phyloP scores from a whole-genome alignment of 1,140 invertebrate species.

The Macrotrachela quadricornifera region DNA sequence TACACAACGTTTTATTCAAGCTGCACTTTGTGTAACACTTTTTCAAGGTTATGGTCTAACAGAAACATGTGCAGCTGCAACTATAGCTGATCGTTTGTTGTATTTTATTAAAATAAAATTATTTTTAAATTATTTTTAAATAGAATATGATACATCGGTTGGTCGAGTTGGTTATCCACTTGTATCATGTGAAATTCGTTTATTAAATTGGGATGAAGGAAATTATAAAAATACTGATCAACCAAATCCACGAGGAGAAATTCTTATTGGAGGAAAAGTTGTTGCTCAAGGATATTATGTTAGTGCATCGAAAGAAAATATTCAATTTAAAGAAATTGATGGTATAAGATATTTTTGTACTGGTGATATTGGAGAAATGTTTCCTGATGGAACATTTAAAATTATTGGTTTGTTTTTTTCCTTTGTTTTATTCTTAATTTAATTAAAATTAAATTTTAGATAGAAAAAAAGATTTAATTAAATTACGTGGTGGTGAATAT shows the following conservation, averaged over 20 bases:
- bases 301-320: conserved; percentile 15
- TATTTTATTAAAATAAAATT: too few relatives aligned
- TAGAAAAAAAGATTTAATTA: conserved; percentile 92
- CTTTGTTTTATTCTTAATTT: background rate
- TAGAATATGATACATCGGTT: conserved; percentile 43
- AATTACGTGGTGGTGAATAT: conserved; percentile 88
- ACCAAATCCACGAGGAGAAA: conserved; percentile 71
- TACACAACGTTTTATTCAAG: conserved; percentile 77
- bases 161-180: conserved; percentile 74
- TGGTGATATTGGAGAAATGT: conserved; percentile 83
- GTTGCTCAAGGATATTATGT: conserved; percentile 75
- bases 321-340: conserved; percentile 21
- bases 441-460: conserved; percentile 34
- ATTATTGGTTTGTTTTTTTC: conserved; percentile 57
- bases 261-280: conserved; percentile 68
- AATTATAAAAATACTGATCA: conserved; percentile 65
- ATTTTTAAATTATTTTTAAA: too few relatives aligned
- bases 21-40: conserved; percentile 68
- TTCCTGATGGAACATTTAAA: conserved; percentile 70
- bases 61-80: conserved; percentile 76
- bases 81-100: conserved; percentile 62
- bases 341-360: conserved; percentile 72
- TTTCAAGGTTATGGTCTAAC: conserved; percentile 89
- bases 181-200: conserved; percentile 56
- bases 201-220: conserved; percentile 86